Evolutionary conservation across 2,888 invertebrate species (phyloP), one percentile per base, ranked within the genome.

Genomic region (Macroteleia sp.): DNA sequence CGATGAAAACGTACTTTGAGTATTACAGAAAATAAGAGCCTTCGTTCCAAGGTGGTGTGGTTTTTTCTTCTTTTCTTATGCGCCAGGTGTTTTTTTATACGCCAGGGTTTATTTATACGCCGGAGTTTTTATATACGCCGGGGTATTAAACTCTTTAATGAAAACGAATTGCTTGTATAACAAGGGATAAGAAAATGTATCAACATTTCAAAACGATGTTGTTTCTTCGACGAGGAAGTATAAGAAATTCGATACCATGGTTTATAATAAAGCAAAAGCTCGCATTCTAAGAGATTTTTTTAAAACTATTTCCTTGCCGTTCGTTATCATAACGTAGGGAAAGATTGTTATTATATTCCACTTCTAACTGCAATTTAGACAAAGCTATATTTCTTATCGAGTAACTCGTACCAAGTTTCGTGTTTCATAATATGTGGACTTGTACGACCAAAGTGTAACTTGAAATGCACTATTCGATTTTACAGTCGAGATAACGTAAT

Each of bases 341-440:
- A 76, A 67, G 77, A 81, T 81, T 78, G 77, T 83, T 78, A 71
- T 70, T 67, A 56, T 59, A 22, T n/a, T n/a, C 50, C 36, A 66
- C 42, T 54, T 71, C 64, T 70, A 74, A 54, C 54, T 70, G 57
- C 59, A 69, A 59, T 42, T 64, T 57, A 70, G 75, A 41, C 59
- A 54, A 56, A 73, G 34, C 69, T 44, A 48, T 64, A 12, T 41
- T 61, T 19, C 61, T 76, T 76, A 57, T 57, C 50, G 32, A 48
- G 42, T 42, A 20, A 41, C 28, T 34, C 61, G 36, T 54, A 46
- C 62, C 16, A 67, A 67, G 48, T 67, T 56, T 50, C 44, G 10
- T 46, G 52, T 70, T 77, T 73, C 39, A 56, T 70, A 77, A 70
- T 62, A 46, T 3, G 8, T 17, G 25, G 25, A 25, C 14, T 14